phyloP scores from a whole-genome alignment of 2,113 vertebrate genomes.

The Fulica atra region DNA sequence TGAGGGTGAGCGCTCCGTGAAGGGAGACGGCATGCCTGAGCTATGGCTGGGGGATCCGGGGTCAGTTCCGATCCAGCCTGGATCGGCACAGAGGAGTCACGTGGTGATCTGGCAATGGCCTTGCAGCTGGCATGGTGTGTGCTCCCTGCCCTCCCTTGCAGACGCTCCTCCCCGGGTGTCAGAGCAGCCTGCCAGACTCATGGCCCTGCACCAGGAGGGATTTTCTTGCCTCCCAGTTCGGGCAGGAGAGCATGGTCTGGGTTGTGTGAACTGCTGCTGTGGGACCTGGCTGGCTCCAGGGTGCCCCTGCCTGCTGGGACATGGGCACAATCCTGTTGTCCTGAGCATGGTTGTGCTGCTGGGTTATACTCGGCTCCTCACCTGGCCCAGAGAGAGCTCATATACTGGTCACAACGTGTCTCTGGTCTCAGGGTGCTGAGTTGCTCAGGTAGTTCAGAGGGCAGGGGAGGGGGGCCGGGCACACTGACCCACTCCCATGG shows the following conservation, averaged over 20 bases:
- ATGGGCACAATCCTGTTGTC: background rate
- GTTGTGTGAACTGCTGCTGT: background rate
- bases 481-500: accelerated
- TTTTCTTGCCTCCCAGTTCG: background rate
- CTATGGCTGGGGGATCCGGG: accelerated
- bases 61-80: accelerated
- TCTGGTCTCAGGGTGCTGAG: background rate
- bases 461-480: accelerated
- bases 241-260: background rate
- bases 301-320: background rate
- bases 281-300: accelerated
- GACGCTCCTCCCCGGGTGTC: accelerated
- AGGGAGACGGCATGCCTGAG: background rate
- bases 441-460: accelerated
- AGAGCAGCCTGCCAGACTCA: background rate
- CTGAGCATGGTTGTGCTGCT: background rate
- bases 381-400: background rate
- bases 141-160: background rate
- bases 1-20: background rate
- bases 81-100: background rate
- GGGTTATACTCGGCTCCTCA: background rate
- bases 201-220: background rate
- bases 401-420: background rate
- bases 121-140: background rate
- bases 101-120: background rate